Percentiles rank a stretch among this genome's conserved stretches.
Evolutionary conservation across 2,888 invertebrate genomes (phyloP).

Genomic region (Heterodera filipjevi): DNA sequence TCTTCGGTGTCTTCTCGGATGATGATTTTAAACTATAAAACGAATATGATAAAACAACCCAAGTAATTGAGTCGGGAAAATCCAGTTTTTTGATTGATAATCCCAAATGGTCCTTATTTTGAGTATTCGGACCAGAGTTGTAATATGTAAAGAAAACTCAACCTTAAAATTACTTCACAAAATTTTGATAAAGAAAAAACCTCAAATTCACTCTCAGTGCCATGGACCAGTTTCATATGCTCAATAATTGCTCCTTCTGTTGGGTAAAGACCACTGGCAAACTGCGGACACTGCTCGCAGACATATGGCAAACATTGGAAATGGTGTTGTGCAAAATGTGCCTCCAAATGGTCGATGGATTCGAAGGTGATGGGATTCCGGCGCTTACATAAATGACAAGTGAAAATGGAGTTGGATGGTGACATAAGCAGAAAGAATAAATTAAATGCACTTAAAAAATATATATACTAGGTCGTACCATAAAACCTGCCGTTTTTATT

Average conservation of each 20-base stretch:
- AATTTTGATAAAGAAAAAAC: neutral
- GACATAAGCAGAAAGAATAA: neutral
- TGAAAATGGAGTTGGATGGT: neutral
- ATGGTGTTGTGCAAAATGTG: constrained; percentile 1
- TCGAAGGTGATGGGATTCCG: neutral
- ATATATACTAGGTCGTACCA: too few species aligned
- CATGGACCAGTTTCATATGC: neutral
- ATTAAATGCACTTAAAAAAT: neutral
- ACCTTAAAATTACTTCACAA: too few species aligned
- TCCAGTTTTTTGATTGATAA: too few species aligned
- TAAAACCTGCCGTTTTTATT: too few species aligned
- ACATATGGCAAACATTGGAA: neutral
- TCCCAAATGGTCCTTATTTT: too few species aligned
- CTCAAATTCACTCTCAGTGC: neutral
- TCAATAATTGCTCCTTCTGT: neutral
- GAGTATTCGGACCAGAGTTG: too few species aligned
- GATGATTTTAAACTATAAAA: neutral
- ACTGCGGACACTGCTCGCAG: constrained; percentile 1
- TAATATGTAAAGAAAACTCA: too few species aligned
- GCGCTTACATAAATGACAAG: neutral
- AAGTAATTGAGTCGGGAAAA: too few species aligned
- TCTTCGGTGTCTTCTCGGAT: constrained; percentile 5
- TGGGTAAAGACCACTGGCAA: neutral
- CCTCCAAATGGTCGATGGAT: constrained; percentile 1
- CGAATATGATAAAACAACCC: too few species aligned